Evolutionary conservation across 2,113 vertebrate genomes (phyloP).

Genomic region (Macaca mulatta): DNA sequence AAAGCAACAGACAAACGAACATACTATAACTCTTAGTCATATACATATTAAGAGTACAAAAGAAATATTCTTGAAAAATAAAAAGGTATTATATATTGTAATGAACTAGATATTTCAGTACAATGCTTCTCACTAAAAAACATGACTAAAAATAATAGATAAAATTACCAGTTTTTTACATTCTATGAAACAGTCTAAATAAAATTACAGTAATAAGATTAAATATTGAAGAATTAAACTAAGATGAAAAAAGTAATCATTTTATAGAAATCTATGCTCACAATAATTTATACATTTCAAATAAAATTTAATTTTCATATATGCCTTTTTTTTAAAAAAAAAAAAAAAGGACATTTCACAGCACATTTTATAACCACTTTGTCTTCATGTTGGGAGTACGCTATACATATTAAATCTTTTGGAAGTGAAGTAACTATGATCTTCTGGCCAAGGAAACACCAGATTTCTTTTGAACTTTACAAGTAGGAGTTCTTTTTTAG

Average conservation of each 20-base stretch:
- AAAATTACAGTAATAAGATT: not conserved
- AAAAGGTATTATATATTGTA: not conserved
- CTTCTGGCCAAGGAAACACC: not conserved
- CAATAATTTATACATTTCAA: not conserved
- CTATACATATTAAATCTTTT: not conserved
- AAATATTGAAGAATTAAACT: not conserved
- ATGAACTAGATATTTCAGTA: not conserved
- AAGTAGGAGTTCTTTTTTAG: not conserved
- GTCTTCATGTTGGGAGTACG: not conserved
- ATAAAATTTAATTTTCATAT: not conserved
- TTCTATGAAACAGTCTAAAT: not conserved
- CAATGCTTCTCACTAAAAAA: not conserved
- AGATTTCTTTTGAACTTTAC: not conserved
- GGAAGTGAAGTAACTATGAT: not conserved
- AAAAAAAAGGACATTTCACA: not conserved
- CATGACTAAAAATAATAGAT: not conserved
- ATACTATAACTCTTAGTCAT: not conserved
- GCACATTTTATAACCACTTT: not conserved
- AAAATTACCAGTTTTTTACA: not conserved
- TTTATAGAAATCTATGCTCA: not conserved
- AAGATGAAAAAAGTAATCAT: not conserved
- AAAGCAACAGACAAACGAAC: not conserved
- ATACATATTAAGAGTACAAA: not conserved
- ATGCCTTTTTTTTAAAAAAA: not conserved
- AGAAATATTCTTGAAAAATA: not conserved